Percentiles rank a stretch among this genome's conserved stretches.
phyloP scores from a whole-genome alignment of 1,140 invertebrate genomes.

The Heliconius nattereri region DNA sequence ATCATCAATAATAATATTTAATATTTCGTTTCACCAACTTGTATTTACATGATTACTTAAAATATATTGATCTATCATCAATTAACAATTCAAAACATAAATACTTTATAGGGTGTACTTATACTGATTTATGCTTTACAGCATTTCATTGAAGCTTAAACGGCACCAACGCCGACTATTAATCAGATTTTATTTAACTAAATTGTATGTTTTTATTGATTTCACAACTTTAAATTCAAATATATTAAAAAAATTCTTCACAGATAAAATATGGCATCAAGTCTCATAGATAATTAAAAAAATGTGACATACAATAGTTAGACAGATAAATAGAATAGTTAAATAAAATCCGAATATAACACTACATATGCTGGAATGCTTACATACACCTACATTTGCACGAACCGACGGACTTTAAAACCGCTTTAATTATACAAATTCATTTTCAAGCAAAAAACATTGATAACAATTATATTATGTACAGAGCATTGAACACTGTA shows the following conservation, averaged over 20 bases:
- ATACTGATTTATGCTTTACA: constrained; percentile 51
- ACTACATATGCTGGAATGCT: constrained; percentile 54
- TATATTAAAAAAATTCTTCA: neutral
- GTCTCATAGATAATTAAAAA: neutral
- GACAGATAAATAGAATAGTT: constrained; percentile 6
- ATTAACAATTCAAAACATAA: constrained; percentile 72
- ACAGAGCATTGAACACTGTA: constrained; percentile 64
- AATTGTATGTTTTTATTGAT: neutral
- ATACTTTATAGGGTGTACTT: constrained; percentile 65
- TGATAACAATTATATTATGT: constrained; percentile 48
- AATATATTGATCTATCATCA: constrained; percentile 64
- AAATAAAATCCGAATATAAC: constrained; percentile 44
- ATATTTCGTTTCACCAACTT: constrained; percentile 75
- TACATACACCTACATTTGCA: constrained; percentile 51
- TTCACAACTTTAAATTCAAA: no score
- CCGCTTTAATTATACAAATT: constrained; percentile 40
- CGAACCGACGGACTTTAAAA: constrained; percentile 33
- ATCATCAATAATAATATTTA: constrained; percentile 66
- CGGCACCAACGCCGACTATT: constrained; percentile 5
- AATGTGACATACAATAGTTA: neutral
- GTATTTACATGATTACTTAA: constrained; percentile 79
- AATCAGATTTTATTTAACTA: constrained; percentile 17
- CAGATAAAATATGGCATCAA: neutral
- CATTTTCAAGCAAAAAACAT: constrained; percentile 42
- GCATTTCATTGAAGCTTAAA: constrained; percentile 27